A percentile compares a stretch with the other conserved stretches of the same genome.
Evolutionary conservation across 2,797 vertebrate species (phyloP).

Genomic region (Lophotriccus pileatus): DNA sequence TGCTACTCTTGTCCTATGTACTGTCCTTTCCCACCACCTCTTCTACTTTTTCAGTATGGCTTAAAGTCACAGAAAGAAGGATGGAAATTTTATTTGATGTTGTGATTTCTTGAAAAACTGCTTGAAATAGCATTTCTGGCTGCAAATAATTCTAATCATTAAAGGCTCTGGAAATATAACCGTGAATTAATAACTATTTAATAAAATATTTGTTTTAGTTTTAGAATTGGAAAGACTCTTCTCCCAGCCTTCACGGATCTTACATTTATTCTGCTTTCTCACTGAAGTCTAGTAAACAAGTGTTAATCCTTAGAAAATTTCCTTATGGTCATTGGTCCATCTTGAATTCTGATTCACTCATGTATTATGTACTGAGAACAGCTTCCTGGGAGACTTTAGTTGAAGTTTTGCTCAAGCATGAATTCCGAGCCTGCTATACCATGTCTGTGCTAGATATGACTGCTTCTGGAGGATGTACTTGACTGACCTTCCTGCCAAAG

Average conservation of each 20-base stretch:
- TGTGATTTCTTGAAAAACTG: not conserved
- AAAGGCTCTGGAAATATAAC: not conserved
- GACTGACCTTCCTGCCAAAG: not conserved
- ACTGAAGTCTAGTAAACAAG: not conserved
- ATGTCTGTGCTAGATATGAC: not conserved
- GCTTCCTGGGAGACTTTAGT: not conserved
- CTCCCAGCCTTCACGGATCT: not conserved
- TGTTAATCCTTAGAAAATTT: not conserved
- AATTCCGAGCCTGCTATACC: not conserved
- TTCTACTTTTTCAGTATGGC: not conserved
- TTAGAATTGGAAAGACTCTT: not conserved
- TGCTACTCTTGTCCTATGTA: not conserved
- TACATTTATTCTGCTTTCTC: not conserved
- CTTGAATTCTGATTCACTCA: not conserved
- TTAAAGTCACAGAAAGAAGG: slow-evolving; percentile 8
- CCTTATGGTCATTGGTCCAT: not conserved
- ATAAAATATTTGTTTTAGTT: not conserved
- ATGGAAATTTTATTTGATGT: slow-evolving; percentile 1
- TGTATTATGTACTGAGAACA: not conserved
- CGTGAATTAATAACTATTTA: not conserved
- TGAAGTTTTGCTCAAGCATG: not conserved
- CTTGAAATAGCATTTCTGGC: not conserved
- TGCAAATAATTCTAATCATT: not conserved
- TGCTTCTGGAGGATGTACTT: not conserved
- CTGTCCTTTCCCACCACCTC: not conserved